Evolutionary conservation across 2,888 invertebrate species (phyloP).

Genomic region (Bellardia bayeri): DNA sequence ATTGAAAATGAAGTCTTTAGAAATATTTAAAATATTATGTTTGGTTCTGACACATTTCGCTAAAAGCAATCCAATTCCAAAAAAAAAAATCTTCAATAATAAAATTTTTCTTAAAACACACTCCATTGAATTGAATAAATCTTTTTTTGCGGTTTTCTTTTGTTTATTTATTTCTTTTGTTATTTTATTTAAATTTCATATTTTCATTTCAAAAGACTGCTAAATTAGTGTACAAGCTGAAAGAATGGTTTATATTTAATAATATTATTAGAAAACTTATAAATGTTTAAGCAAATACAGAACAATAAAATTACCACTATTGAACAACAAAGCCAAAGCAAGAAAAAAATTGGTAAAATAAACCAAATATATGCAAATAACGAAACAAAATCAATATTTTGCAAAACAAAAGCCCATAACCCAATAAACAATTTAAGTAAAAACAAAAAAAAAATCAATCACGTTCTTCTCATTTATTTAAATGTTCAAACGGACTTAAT

Average conservation of each 20-base stretch:
- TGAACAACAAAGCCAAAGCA: neutral
- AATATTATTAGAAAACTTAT: conserved; percentile 24
- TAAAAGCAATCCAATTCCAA: neutral
- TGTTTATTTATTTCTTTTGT: neutral
- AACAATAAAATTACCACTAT: conserved; percentile 1
- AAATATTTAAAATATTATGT: neutral
- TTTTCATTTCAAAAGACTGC: neutral
- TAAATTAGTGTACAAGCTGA: neutral
- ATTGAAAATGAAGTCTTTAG: too few species aligned
- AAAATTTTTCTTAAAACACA: neutral
- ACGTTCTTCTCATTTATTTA: conserved; percentile 8
- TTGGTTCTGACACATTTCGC: neutral
- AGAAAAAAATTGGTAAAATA: conserved; percentile 7
- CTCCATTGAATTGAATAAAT: neutral
- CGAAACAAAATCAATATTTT: conserved; percentile 23
- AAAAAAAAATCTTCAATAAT: neutral
- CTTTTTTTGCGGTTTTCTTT: too few species aligned
- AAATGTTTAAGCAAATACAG: conserved; percentile 3
- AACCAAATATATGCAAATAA: conserved; percentile 26
- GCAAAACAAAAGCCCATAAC: neutral
- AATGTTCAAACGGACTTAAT: neutral
- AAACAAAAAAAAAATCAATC: neutral
- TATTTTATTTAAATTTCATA: conserved; percentile 16
- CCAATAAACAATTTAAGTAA: conserved; percentile 9
- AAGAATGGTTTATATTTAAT: conserved; percentile 17